phyloP scores from a whole-genome alignment of 2,888 invertebrate genomes.

The Eupithecia vulgata region DNA sequence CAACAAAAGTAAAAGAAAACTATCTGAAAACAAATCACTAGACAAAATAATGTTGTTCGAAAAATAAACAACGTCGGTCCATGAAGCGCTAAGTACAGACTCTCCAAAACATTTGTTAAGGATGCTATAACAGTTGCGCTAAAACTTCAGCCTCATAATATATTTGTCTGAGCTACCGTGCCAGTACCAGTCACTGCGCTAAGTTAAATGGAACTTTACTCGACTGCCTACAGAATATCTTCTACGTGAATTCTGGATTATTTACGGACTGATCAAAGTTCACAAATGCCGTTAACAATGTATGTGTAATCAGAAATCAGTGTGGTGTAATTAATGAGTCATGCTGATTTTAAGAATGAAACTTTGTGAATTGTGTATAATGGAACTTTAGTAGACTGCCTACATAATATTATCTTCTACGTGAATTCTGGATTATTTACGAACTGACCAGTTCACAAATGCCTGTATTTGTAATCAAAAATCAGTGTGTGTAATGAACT shows the following conservation, averaged over 20 bases:
- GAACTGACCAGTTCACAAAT: no score
- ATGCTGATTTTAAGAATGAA: no score
- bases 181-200: constrained; percentile 32
- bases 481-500: no score
- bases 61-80: constrained; percentile 17
- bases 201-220: constrained; percentile 35
- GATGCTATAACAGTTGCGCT: constrained; percentile 36
- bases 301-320: no score
- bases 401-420: constrained; percentile 32
- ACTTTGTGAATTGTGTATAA: not conserved
- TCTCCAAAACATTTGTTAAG: constrained; percentile 36
- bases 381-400: constrained; percentile 29
- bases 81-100: constrained; percentile 18
- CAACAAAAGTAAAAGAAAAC: constrained; percentile 13
- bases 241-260: constrained; percentile 2
- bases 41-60: constrained; percentile 5
- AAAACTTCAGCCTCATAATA: constrained; percentile 40
- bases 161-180: constrained; percentile 41
- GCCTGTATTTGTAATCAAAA: no score
- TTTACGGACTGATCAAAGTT: no score
- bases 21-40: not conserved
- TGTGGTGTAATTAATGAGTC: no score
- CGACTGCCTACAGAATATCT: constrained; percentile 31
- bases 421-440: no score
- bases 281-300: no score